Conservation (phyloP, 2,888 invertebrate species). For the Andrena chrysosceles region DNA sequence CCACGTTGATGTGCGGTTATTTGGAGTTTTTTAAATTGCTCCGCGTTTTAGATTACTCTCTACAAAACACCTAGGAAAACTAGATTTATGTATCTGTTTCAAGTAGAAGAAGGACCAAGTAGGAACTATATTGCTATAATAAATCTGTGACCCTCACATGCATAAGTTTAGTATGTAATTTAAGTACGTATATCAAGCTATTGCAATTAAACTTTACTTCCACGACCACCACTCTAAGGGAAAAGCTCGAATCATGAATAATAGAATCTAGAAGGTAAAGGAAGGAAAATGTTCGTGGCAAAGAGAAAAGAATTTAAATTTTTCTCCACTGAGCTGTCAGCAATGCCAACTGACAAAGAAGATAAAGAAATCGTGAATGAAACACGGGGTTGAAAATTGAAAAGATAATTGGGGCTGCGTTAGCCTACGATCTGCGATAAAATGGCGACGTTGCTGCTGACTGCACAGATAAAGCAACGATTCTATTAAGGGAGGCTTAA, state of each 20-base stretch:
- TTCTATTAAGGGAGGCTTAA: constrained; percentile 40
- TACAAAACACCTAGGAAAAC: too few species aligned
- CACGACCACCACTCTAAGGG: too few species aligned
- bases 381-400: background rate
- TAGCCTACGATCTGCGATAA: constrained; percentile 31
- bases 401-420: constrained; percentile 48
- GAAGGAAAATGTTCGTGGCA: constrained; percentile 2
- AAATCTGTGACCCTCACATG: too few species aligned
- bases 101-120: too few species aligned
- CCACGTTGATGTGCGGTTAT: too few species aligned
- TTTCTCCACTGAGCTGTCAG: constrained; percentile 26
- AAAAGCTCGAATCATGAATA: background rate
- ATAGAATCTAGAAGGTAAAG: background rate
- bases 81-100: too few species aligned
- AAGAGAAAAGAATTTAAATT: constrained; percentile 36
- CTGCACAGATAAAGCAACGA: constrained; percentile 31
- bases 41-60: too few species aligned
- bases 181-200: too few species aligned
- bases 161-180: too few species aligned
- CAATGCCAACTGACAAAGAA: constrained; percentile 1
- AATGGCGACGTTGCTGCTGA: constrained; percentile 1
- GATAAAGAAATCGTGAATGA: constrained; percentile 18
- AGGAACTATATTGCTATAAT: too few species aligned
- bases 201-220: too few species aligned
- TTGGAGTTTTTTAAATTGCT: too few species aligned